Evolutionary conservation across 2,888 invertebrate species (phyloP).

Genomic region (Byasa hedistus): DNA sequence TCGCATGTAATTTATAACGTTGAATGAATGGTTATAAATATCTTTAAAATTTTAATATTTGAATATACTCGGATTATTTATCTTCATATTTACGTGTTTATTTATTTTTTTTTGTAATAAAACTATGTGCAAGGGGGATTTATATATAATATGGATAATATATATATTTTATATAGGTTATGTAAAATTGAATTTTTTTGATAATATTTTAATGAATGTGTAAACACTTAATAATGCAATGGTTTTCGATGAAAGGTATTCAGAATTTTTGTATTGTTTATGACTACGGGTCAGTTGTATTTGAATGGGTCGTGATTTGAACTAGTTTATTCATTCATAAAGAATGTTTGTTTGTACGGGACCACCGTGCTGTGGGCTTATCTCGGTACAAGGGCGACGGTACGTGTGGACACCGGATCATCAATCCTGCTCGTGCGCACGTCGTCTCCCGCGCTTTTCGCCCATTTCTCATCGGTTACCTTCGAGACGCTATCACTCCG

Average conservation of each 20-base stretch:
- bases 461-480: conserved; percentile 49
- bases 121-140: no score
- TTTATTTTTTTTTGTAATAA: no score
- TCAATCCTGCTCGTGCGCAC: conserved; percentile 55
- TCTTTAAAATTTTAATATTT: no score
- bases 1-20: no score
- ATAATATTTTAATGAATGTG: neutral
- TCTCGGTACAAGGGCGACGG: conserved; percentile 42
- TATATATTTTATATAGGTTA: no score
- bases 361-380: conserved; percentile 55
- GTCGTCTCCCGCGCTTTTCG: conserved; percentile 46
- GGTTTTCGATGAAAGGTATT: neutral
- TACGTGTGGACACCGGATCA: conserved; percentile 50
- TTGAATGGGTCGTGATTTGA: conserved; percentile 37
- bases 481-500: conserved; percentile 41
- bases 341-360: conserved; percentile 43
- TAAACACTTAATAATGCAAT: neutral
- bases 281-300: conserved; percentile 24
- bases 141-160: no score
- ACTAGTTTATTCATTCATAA: conserved; percentile 47
- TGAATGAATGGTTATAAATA: no score
- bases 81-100: no score
- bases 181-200: no score
- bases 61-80: no score
- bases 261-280: neutral